Evolutionary conservation across 2,113 vertebrate genomes (phyloP).

Genomic region (Nematolebias whitei): DNA sequence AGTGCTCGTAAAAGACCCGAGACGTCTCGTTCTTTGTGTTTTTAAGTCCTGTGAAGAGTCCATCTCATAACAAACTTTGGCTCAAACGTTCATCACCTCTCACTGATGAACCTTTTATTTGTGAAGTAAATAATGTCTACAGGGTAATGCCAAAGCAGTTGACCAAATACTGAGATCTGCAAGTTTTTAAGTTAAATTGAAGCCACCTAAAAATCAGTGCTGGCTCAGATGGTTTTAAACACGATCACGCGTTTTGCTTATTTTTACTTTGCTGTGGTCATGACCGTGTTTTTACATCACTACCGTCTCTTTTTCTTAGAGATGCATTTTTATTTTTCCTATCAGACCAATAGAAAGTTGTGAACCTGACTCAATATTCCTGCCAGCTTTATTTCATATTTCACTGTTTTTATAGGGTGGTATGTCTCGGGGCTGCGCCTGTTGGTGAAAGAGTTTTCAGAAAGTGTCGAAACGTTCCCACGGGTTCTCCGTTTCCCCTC

Average conservation of each 20-base stretch:
- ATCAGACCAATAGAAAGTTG: no score
- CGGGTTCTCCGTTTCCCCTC: neutral
- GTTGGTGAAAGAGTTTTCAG: neutral
- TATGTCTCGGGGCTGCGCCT: neutral
- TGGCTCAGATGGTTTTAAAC: constrained; percentile 34
- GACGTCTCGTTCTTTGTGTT: neutral
- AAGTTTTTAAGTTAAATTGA: constrained; percentile 15
- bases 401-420: neutral
- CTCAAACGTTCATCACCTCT: neutral
- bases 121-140: neutral
- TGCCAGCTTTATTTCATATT: neutral
- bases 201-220: neutral
- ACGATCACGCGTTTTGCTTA: neutral
- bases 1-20: neutral
- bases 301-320: neutral
- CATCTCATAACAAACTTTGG: neutral
- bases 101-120: neutral
- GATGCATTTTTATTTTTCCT: constrained; percentile 16
- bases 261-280: constrained; percentile 16
- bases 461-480: neutral
- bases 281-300: constrained; percentile 6
- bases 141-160: neutral
- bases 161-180: constrained; percentile 14
- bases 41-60: neutral
- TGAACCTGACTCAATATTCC: no score